Conservation (phyloP, 1,140 invertebrate species). For the Himalopsyche phryganea region DNA sequence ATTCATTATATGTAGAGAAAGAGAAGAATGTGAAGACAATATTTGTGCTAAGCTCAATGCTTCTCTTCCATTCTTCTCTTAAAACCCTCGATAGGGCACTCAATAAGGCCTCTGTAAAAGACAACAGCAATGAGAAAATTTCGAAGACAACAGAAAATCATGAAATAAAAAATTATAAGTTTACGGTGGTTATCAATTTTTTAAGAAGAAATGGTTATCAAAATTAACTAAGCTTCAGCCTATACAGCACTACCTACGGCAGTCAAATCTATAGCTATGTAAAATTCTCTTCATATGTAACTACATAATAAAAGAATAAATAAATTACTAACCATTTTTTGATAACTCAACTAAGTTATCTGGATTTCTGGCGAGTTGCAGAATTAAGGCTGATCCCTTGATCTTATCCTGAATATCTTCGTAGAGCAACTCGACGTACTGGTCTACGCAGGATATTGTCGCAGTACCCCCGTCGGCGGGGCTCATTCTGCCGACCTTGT, state of each 20-base stretch:
- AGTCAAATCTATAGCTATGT: no score
- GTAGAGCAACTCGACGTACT: slow-evolving; percentile 94
- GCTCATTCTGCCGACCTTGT: slow-evolving; percentile 39
- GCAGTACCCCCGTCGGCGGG: slow-evolving; percentile 52
- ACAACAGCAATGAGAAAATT: slow-evolving; percentile 12
- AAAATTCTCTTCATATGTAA: no score
- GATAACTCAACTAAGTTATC: slow-evolving; percentile 92
- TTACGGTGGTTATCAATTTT: no score
- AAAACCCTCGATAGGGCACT: slow-evolving; percentile 92
- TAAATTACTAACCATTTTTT: slow-evolving; percentile 71
- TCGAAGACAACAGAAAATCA: no score
- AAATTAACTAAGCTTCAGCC: no score
- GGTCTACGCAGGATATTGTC: slow-evolving; percentile 80
- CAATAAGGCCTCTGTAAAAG: slow-evolving; percentile 82
- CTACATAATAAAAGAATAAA: no score
- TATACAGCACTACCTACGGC: no score
- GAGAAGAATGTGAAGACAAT: slow-evolving; percentile 97
- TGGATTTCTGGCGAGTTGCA: slow-evolving; percentile 86
- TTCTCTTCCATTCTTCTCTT: slow-evolving; percentile 95
- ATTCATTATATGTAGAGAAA: slow-evolving; percentile 94
- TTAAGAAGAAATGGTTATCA: no score
- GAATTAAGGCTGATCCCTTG: slow-evolving; percentile 85
- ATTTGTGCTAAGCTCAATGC: slow-evolving; percentile 93
- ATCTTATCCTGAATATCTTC: slow-evolving; percentile 93
- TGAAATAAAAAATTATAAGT: no score